Evolutionary conservation across 2,888 invertebrate species (phyloP).

Genomic region (Halictus quadricinctus): DNA sequence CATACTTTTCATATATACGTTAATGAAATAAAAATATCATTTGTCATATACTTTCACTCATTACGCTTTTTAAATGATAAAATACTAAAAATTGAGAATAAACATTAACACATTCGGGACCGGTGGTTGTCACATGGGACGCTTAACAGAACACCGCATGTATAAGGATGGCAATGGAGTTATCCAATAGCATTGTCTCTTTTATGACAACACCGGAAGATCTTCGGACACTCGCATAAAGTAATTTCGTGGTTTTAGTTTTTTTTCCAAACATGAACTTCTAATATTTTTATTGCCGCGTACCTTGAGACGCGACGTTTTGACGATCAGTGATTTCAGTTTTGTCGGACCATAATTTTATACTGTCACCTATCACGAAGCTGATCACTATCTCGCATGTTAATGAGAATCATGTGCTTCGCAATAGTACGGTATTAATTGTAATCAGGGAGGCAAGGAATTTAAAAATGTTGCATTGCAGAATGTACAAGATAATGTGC

Average conservation of each 20-base stretch:
- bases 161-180: too few species aligned
- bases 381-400: too few species aligned
- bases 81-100: not conserved
- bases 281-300: too few species aligned
- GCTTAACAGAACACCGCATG: too few species aligned
- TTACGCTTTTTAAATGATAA: not conserved
- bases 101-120: not conserved
- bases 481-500: slow-evolving; percentile 7
- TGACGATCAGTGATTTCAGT: too few species aligned
- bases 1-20: slow-evolving; percentile 60
- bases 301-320: too few species aligned
- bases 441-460: not conserved
- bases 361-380: too few species aligned
- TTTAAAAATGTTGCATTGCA: not conserved
- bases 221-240: too few species aligned
- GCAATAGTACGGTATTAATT: not conserved
- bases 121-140: too few species aligned
- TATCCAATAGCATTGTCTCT: too few species aligned
- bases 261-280: not conserved
- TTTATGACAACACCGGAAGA: too few species aligned
- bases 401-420: not conserved
- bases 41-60: not conserved
- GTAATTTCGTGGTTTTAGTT: not conserved
- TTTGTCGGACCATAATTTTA: too few species aligned
- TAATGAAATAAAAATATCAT: slow-evolving; percentile 72